phyloP scores from a whole-genome alignment of 2,888 invertebrate species.

The Candidula unifasciata region DNA sequence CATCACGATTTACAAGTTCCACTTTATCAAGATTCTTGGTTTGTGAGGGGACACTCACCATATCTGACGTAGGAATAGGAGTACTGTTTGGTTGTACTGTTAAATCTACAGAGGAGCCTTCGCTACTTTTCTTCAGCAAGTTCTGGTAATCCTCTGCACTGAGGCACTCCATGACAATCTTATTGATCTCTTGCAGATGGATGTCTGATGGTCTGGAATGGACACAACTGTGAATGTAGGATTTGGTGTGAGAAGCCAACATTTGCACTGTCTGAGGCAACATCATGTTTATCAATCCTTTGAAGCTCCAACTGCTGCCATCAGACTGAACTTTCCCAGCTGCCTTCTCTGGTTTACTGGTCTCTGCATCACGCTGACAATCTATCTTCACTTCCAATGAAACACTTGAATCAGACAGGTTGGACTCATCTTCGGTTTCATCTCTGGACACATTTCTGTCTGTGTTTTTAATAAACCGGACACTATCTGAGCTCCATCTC shows the following conservation, averaged over 20 bases:
- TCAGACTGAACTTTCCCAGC: neutral
- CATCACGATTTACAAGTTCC: neutral
- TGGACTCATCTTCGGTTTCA: conserved; percentile 11
- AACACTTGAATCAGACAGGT: conserved; percentile 5
- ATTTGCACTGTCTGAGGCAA: conserved; percentile 33
- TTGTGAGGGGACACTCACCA: neutral
- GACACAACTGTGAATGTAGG: conserved; percentile 41
- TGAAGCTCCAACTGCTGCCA: conserved; percentile 21
- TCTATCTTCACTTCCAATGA: conserved; percentile 1
- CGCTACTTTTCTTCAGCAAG: conserved; percentile 2
- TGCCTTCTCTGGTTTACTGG: neutral
- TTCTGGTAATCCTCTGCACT: conserved; percentile 26
- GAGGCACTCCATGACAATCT: conserved; percentile 24
- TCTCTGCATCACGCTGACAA: neutral
- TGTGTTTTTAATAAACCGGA: neutral
- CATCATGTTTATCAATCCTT: conserved; percentile 20
- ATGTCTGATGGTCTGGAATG: conserved; percentile 32
- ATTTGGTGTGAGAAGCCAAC: conserved; percentile 43
- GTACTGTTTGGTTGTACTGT: neutral
- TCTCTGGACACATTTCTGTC: neutral
- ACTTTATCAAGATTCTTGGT: neutral
- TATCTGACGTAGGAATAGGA: neutral
- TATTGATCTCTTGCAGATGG: conserved; percentile 26
- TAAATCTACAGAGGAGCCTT: conserved; percentile 42
- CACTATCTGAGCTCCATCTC: conserved; percentile 9